phyloP scores from a whole-genome alignment of 2,797 vertebrate genomes.

The Notoglanidium macrostoma region DNA sequence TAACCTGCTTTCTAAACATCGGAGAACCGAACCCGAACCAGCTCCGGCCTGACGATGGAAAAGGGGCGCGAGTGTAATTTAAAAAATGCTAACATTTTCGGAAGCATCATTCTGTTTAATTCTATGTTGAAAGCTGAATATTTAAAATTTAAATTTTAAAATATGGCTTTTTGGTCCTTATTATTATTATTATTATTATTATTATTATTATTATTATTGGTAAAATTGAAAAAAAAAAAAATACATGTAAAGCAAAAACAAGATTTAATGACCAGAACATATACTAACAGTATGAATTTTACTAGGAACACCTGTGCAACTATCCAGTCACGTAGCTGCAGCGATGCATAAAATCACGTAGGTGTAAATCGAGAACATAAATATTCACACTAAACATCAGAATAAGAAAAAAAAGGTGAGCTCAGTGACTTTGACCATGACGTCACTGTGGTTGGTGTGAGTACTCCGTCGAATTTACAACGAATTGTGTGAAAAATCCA shows the following conservation, averaged over 20 bases:
- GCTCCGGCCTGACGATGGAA: not conserved
- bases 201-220: slow-evolving; percentile 1
- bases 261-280: slow-evolving; percentile 65
- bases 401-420: not conserved
- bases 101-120: slow-evolving; percentile 22
- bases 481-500: not conserved
- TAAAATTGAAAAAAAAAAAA: slow-evolving; percentile 48
- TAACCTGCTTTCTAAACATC: not conserved
- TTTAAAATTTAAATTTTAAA: not conserved
- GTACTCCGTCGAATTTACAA: not conserved
- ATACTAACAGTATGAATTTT: not conserved
- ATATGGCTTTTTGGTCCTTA: slow-evolving; percentile 24
- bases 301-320: not conserved
- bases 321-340: not conserved
- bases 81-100: not conserved
- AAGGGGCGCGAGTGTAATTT: not conserved
- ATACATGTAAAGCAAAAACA: slow-evolving; percentile 52
- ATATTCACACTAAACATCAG: not conserved
- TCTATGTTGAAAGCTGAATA: not conserved
- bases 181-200: slow-evolving; percentile 1
- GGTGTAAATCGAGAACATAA: not conserved
- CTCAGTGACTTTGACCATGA: not conserved
- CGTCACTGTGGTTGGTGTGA: not conserved
- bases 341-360: not conserved
- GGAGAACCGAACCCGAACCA: not conserved